Evolutionary conservation across 2,888 invertebrate species (phyloP), one percentile per base, ranked within the genome.

Genomic region (Podabrus alpinus): DNA sequence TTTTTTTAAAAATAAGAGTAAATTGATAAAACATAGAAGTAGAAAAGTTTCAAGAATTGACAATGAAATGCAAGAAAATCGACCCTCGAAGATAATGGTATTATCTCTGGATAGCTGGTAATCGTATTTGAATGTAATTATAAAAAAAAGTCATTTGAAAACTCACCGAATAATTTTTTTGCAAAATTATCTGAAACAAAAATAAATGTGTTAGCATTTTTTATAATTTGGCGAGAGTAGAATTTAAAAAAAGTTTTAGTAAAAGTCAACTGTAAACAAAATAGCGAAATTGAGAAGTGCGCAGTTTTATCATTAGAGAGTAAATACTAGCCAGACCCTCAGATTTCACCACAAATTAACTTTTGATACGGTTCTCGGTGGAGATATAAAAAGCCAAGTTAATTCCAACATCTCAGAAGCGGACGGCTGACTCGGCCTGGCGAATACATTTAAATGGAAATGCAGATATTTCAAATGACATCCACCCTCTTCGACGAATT

Each of bases 331-430:
- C 81, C 82, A 81, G 84, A 83, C 84, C 83, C 85, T 85, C 85
- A 86, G 86, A 86, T 86, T 87, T 86, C 84, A 86, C 87, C 87
- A 86, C 87, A 87, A 87, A 87, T 87, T 87, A 87, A 87, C 87
- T 87, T 87, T 84, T 86, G 86, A 86, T 87, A 86, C 85, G 85
- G 86, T 86, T 85, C 87, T 87, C 87, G 83, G 82, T 83, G 87
- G 87, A 84, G 86, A 86, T 85, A 87, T 87, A 87, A 87, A 87
- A 87, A 86, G 84, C 84, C 81, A 81, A 83, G 83, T 86, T 86
- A 86, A 87, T 86, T 86, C 84, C 85, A 79, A 81, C 83, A 83
- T 83, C 82, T 81, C 80, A 80, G 79, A 77, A 79, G 78, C 79
- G 78, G 78, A 77, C 74, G 77, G 68, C 78, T 77, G 79, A 77